These are phyloP conservation scores for Trachelus tabidus DNA, from an alignment of 2,888 invertebrate genomes.

Conservation along the genomic window DNA sequence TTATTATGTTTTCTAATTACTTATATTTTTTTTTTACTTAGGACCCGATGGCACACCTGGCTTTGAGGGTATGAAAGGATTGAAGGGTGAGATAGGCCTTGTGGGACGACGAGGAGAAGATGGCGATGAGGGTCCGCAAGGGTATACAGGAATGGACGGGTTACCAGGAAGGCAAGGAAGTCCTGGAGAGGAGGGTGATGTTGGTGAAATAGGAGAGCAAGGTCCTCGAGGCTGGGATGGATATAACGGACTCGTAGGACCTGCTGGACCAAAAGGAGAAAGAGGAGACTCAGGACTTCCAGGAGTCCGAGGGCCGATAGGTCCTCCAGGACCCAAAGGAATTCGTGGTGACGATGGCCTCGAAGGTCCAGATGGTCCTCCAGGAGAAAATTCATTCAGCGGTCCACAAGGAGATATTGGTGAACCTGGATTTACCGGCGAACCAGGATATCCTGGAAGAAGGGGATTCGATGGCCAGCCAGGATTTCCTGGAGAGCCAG, in stretches of 20 bases:
- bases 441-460: slow-evolving; percentile 75
- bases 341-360: slow-evolving; percentile 74
- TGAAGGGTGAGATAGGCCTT: slow-evolving; percentile 61
- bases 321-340: slow-evolving; percentile 71
- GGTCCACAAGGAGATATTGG: slow-evolving; percentile 81
- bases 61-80: slow-evolving; percentile 57
- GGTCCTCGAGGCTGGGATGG: slow-evolving; percentile 77
- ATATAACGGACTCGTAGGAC: slow-evolving; percentile 44
- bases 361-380: slow-evolving; percentile 71
- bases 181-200: slow-evolving; percentile 66
- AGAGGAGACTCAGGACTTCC: slow-evolving; percentile 78
- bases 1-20: background rate
- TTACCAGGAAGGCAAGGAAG: slow-evolving; percentile 69
- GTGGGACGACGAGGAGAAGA: slow-evolving; percentile 63
- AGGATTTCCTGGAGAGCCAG: slow-evolving; percentile 76
- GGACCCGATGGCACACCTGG: slow-evolving; percentile 56
- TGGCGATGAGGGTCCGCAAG: slow-evolving; percentile 62
- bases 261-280: slow-evolving; percentile 78
- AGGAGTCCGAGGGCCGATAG: slow-evolving; percentile 75
- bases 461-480: slow-evolving; percentile 77
- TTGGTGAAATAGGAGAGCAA: slow-evolving; percentile 71
- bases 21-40: slow-evolving; percentile 17
- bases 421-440: slow-evolving; percentile 75
- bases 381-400: slow-evolving; percentile 73
- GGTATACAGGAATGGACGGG: slow-evolving; percentile 63